These are phyloP conservation scores for Altica lythri DNA, from an alignment of 2,888 invertebrate species.

Conservation along the genomic window DNA sequence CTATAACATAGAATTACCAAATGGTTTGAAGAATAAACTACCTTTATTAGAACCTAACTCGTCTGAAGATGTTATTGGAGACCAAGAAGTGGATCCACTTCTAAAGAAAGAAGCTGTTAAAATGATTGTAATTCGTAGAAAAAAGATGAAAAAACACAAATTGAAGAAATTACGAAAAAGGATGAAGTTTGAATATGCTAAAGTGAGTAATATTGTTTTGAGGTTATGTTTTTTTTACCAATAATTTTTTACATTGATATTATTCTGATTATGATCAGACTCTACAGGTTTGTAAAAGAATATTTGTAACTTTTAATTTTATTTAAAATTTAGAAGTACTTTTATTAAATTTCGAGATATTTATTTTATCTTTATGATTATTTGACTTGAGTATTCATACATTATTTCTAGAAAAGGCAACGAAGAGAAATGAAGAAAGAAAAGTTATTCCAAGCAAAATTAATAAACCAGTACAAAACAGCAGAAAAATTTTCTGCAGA, in stretches of 20 bases:
- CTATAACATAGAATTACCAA: conserved; percentile 46
- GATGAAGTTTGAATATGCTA: conserved; percentile 78
- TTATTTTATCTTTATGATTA: conserved; percentile 1
- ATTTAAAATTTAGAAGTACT: neutral
- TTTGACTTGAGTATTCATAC: conserved; percentile 13
- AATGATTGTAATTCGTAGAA: conserved; percentile 75
- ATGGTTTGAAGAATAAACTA: conserved; percentile 40
- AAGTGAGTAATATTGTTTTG: conserved; percentile 55
- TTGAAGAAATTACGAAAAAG: conserved; percentile 76
- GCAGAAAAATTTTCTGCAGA: conserved; percentile 80
- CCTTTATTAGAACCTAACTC: conserved; percentile 39
- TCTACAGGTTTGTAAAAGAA: neutral
- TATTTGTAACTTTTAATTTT: neutral
- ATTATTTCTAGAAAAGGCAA: conserved; percentile 65
- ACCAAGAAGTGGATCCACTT: conserved; percentile 45
- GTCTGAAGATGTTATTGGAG: conserved; percentile 42
- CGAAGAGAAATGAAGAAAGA: conserved; percentile 75
- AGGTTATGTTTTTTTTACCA: neutral
- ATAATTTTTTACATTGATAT: neutral
- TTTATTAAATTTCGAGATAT: neutral
- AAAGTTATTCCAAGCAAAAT: conserved; percentile 73
- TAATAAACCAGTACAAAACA: conserved; percentile 70
- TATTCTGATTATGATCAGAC: neutral
- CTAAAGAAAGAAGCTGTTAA: conserved; percentile 73
- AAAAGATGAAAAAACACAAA: conserved; percentile 89